Percentiles rank a stretch among this genome's conserved stretches.
These are phyloP conservation scores for Colossoma macropomum DNA, from an alignment of 2,113 vertebrate species.

Conservation along the genomic window DNA sequence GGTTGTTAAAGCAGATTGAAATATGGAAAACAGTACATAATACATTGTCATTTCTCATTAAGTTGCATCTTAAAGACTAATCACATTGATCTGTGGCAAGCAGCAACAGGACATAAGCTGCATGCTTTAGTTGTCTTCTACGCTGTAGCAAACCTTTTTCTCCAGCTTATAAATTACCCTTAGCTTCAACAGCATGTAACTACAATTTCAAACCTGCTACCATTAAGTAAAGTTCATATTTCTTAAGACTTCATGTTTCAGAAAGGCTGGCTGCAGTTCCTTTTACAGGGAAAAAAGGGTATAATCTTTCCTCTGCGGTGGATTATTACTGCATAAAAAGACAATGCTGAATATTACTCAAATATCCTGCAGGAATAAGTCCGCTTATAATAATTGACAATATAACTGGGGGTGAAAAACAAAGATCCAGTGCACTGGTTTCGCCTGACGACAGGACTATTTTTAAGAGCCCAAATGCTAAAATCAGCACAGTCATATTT, in stretches of 20 bases:
- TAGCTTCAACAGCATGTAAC: background rate
- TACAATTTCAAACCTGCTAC: background rate
- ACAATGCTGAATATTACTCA: background rate
- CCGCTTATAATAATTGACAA: constrained; percentile 17
- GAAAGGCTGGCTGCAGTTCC: background rate
- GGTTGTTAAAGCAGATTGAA: background rate
- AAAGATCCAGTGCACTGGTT: constrained; percentile 24
- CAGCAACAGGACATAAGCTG: background rate
- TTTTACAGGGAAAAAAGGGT: background rate
- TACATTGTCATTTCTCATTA: too few species aligned
- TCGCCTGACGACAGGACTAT: constrained; percentile 38
- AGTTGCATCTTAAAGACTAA: background rate
- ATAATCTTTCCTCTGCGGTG: background rate
- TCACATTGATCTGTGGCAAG: background rate
- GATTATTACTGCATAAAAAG: constrained; percentile 1
- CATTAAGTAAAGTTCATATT: background rate
- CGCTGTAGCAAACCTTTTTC: background rate
- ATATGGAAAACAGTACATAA: background rate
- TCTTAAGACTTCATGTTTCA: constrained; percentile 3
- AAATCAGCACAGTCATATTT: constrained; percentile 53
- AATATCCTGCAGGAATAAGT: constrained; percentile 20
- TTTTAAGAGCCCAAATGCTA: constrained; percentile 47
- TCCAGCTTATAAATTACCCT: background rate
- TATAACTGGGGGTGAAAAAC: constrained; percentile 4
- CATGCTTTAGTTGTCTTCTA: background rate